phyloP scores from a whole-genome alignment of 2,797 vertebrate species.

The Garrulus glandarius region DNA sequence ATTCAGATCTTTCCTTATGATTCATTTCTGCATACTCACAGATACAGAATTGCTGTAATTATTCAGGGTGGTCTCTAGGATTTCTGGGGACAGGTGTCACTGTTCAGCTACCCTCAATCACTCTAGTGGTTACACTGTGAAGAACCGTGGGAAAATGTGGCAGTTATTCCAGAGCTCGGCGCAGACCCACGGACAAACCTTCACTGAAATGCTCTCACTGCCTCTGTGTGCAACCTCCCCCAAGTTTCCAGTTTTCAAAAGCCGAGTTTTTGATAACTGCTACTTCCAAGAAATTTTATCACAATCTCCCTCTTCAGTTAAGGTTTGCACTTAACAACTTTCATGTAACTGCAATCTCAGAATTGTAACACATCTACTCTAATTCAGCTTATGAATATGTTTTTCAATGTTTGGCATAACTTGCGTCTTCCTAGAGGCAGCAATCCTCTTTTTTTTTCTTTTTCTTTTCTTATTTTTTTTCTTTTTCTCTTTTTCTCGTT shows the following conservation, averaged over 20 bases:
- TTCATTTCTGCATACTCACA: background rate
- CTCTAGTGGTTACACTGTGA: background rate
- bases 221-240: background rate
- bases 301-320: background rate
- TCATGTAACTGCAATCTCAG: background rate
- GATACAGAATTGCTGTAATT: background rate
- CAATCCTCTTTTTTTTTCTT: background rate
- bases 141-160: background rate
- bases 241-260: background rate
- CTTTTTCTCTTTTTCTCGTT: too few relatives aligned
- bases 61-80: background rate
- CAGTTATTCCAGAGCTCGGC: background rate
- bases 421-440: background rate
- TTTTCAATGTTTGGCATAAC: background rate
- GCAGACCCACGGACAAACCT: background rate
- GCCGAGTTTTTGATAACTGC: background rate
- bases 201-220: background rate
- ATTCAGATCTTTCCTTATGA: background rate
- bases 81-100: background rate
- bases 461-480: too few relatives aligned
- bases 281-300: conserved; percentile 9
- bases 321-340: background rate
- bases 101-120: background rate
- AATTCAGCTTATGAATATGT: background rate
- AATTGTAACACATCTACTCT: background rate